These are phyloP conservation scores for Turnix velox DNA, from an alignment of 2,113 vertebrate genomes.

Conservation along the genomic window DNA sequence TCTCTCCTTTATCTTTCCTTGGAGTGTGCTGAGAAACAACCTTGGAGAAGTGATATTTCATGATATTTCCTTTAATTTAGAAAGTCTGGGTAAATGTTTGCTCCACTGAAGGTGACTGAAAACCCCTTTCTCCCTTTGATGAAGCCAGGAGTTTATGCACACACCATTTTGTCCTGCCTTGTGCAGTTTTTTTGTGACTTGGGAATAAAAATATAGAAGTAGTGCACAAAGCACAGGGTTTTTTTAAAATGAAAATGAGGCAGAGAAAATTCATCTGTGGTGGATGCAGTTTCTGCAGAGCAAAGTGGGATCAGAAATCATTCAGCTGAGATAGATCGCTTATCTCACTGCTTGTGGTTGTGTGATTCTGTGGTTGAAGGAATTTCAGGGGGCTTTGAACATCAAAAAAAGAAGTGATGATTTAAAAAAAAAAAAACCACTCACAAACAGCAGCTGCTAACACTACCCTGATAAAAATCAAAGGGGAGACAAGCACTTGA, in stretches of 20 bases:
- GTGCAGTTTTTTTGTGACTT: background rate
- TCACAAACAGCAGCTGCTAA: background rate
- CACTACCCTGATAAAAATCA: background rate
- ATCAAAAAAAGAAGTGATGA: too few species aligned
- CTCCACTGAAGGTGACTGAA: background rate
- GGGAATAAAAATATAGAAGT: background rate
- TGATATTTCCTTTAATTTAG: background rate
- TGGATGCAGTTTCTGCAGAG: background rate
- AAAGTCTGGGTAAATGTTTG: background rate
- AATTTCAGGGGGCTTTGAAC: background rate
- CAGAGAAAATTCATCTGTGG: background rate
- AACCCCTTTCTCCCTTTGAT: background rate
- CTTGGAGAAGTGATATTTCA: background rate
- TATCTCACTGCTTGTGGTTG: background rate
- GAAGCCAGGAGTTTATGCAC: background rate
- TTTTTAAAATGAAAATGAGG: background rate
- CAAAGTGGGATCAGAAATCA: background rate
- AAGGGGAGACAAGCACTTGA: background rate
- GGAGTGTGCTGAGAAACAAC: rapidly evolving
- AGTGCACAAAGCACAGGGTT: background rate
- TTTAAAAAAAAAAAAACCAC: too few species aligned
- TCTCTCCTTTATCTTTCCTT: background rate
- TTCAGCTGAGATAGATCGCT: too few species aligned
- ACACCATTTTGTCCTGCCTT: rapidly evolving
- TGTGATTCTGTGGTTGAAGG: background rate